These are phyloP conservation scores for Noctua comes DNA, from an alignment of 2,888 invertebrate species.

Conservation along the genomic window DNA sequence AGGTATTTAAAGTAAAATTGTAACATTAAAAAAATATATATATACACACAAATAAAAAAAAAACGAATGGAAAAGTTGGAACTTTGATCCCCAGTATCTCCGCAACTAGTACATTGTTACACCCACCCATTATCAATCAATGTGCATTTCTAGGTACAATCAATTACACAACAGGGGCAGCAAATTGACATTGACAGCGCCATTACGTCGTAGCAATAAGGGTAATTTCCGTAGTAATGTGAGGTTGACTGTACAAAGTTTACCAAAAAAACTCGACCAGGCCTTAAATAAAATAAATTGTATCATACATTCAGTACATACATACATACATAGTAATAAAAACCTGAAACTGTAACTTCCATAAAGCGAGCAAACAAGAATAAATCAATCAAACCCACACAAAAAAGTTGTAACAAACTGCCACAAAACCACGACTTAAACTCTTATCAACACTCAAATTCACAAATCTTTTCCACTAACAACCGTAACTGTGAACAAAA, in stretches of 20 bases:
- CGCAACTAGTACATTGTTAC: no score
- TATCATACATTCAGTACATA: background rate
- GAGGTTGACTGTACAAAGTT: background rate
- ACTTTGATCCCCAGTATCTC: no score
- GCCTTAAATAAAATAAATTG: background rate
- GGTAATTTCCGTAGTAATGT: background rate
- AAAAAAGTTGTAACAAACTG: conserved; percentile 21
- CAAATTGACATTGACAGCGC: background rate
- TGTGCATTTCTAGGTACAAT: background rate
- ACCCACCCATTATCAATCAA: background rate
- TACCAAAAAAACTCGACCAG: background rate
- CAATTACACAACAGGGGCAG: background rate
- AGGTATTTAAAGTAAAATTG: no score
- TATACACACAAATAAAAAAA: no score
- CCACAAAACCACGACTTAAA: conserved; percentile 28
- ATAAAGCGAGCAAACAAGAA: background rate
- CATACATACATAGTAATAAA: background rate
- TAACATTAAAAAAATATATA: no score
- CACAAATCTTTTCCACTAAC: conserved; percentile 31
- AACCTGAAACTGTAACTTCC: background rate
- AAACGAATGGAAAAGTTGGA: no score
- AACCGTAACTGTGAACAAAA: conserved; percentile 28
- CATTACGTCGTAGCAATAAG: background rate
- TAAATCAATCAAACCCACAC: conserved; percentile 39
- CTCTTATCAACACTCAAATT: conserved; percentile 41